Evolutionary conservation across 1,140 invertebrate species (phyloP).

Genomic region (Cydia strobilella): DNA sequence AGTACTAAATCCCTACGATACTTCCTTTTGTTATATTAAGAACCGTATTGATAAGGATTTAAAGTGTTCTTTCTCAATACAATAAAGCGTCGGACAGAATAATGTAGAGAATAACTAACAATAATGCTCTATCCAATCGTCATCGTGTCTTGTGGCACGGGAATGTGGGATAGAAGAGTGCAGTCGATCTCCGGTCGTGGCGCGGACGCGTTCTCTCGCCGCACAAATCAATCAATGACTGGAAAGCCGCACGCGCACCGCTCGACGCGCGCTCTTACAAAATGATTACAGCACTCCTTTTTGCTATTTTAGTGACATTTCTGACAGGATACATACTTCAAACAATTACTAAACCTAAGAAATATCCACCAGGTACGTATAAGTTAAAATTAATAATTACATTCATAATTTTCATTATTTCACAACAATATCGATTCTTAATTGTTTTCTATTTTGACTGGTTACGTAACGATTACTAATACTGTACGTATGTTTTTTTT

Average conservation of each 20-base stretch:
- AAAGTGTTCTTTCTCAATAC: background rate
- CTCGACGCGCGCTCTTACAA: conserved; percentile 34
- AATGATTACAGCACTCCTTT: conserved; percentile 40
- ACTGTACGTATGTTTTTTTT: background rate
- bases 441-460: background rate
- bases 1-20: background rate
- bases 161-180: conserved; percentile 26
- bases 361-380: conserved; percentile 45
- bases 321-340: conserved; percentile 47
- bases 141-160: background rate
- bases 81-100: background rate
- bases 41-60: background rate
- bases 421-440: conserved; percentile 7
- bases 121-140: background rate
- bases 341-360: conserved; percentile 42
- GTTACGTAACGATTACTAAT: conserved; percentile 17
- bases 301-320: conserved; percentile 36
- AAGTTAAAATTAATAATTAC: background rate
- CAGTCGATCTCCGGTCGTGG: conserved; percentile 34
- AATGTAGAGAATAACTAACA: background rate
- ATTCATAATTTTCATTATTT: conserved; percentile 17
- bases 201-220: conserved; percentile 12
- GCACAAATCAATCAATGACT: conserved; percentile 18
- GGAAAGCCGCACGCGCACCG: conserved; percentile 17
- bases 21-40: background rate